A percentile compares a stretch with the other conserved stretches of the same genome.
These are phyloP conservation scores for Plumapathes pennacea DNA, from an alignment of 92 coral and sea anemone genomes.

Conservation along the genomic window DNA sequence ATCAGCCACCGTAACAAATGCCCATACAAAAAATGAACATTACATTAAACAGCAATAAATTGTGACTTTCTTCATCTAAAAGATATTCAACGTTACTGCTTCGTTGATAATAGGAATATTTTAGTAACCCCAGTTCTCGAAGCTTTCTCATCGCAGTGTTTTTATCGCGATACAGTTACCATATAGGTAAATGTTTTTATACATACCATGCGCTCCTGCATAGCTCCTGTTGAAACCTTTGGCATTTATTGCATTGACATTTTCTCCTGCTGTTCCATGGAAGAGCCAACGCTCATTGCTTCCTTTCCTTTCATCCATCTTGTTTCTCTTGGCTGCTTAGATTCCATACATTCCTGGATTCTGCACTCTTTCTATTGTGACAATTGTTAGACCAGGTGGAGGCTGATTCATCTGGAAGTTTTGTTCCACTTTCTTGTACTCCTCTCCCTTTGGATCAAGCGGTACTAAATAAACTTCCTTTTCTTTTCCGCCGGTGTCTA, in stretches of 20 bases:
- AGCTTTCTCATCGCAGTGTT: no score
- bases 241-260: constrained; percentile 13
- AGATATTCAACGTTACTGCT: no score
- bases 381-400: constrained; percentile 5
- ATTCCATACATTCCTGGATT: constrained; percentile 46
- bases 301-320: constrained; percentile 61
- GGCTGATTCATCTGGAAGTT: constrained; percentile 24
- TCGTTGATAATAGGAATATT: no score
- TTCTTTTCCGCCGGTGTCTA: constrained; percentile 28
- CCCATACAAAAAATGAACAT: neutral
- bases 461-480: constrained; percentile 7
- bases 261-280: constrained; percentile 32
- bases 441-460: constrained; percentile 4
- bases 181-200: neutral
- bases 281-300: constrained; percentile 36
- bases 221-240: constrained; percentile 49
- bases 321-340: constrained; percentile 39
- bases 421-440: constrained; percentile 27
- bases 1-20: neutral
- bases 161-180: no score
- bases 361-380: constrained; percentile 44
- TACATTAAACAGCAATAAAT: neutral
- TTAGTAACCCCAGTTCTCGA: no score
- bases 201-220: constrained; percentile 44
- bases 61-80: no score